A percentile compares a stretch with the other conserved stretches of the same genome.
phyloP scores from a whole-genome alignment of 2,113 vertebrate genomes.

The Petrocephalus microphthalmus region DNA sequence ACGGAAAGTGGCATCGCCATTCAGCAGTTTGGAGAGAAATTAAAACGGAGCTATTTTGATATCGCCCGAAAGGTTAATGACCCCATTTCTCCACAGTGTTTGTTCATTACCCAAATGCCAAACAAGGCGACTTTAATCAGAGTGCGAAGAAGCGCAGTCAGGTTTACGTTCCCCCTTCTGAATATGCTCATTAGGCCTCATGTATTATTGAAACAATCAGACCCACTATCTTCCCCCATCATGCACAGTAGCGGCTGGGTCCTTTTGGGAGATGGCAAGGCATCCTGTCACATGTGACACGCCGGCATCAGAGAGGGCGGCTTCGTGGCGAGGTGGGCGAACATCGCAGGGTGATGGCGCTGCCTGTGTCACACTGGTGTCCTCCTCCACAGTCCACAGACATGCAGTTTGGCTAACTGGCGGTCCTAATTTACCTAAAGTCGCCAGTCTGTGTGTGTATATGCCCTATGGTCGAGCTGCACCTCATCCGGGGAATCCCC shows the following conservation, averaged over 20 bases:
- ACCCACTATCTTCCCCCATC: constrained; percentile 43
- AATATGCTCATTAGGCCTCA: constrained; percentile 63
- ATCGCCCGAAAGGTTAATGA: constrained; percentile 62
- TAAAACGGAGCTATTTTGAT: constrained; percentile 34
- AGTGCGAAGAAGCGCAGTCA: constrained; percentile 40
- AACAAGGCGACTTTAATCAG: constrained; percentile 67
- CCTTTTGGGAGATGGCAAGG: constrained; percentile 48
- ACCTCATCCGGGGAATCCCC: neutral
- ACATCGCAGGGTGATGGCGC: neutral
- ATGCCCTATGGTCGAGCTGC: neutral
- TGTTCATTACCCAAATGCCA: constrained; percentile 72
- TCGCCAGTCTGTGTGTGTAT: neutral
- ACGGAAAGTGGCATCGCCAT: constrained; percentile 27
- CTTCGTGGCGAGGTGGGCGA: neutral
- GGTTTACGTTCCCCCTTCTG: constrained; percentile 45
- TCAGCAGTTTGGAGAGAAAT: constrained; percentile 40
- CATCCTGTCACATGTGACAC: constrained; percentile 37
- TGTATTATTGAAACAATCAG: constrained; percentile 71
- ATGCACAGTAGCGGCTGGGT: constrained; percentile 43
- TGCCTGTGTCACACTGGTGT: neutral
- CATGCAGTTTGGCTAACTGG: neutral
- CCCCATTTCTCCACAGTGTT: constrained; percentile 58
- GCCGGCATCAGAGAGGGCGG: neutral
- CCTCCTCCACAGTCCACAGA: neutral
- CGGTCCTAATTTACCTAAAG: neutral